Evolutionary conservation across 30 jellyfish, hydroid and myxozoan species (phyloP), one percentile per base, ranked within the genome.

Genomic region (Aurelia aurita complex sp. Pacific): DNA sequence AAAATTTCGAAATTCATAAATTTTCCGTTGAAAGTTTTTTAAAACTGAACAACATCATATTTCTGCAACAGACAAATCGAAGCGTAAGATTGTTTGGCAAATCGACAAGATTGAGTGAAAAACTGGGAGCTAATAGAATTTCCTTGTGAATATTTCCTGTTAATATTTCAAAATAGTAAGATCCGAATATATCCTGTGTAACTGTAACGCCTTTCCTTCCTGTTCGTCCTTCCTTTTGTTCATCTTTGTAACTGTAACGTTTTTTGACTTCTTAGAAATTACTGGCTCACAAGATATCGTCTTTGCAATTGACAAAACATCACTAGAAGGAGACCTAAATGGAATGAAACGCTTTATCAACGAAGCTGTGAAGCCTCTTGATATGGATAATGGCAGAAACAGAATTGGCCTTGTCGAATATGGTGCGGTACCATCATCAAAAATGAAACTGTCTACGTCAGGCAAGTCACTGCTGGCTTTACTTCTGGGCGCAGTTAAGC

Each of bases 231-330:
- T 23, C 29, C 8, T 8, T 6, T 46, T 9, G 57, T 7, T 46
- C 14, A 46, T 46, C 8, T 7, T 2, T 46, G 23, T 68, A 38
- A 5, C 6, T 71, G 1, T 71, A 3, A 74, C 0, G 11, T 23
- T 81, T 60, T 71, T 57, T 42, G 16, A 1, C 23, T 54, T 52
- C 19, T 34, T 62, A 89, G 97, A 79, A n/a, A 52, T 74, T 0
- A n/a, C 86, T 57, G 89, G 82, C 14, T 8, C 17, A 29, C 59
- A 79, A 15, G 86, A 80, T 64, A 73, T 89, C 36, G 92, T 89
- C 13, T 89, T 16, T 70, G 85, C 92, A 5, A 54, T 89, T 67
- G 97, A 89, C 57, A 64, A 33, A 13, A 53, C 97, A 1, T 33
- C 73, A 5, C 34, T 86, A 8, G 33, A 66, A 64, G 85, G 62